Base-by-base conservation (phyloP, 1,140 invertebrate genomes). In the Aphelinus certus region DNA sequence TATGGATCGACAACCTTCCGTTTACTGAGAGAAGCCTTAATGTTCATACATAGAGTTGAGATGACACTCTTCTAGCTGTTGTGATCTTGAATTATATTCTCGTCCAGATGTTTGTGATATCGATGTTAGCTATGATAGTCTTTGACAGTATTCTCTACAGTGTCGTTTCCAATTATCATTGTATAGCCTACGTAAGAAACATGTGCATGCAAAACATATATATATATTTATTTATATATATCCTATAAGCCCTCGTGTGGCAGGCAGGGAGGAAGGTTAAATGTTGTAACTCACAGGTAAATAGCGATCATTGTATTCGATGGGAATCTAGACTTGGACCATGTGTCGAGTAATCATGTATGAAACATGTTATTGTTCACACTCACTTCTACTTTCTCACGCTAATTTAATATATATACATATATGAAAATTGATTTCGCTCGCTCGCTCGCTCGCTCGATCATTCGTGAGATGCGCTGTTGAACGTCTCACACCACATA, bases 401-500 rank as follows among this genome's bases (percentile, higher is more conserved):
- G 61, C 26, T 75, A 68, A 56, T 71, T 75, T 47, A 48, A 60
- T 71, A 61, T 62, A 58, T 45, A 69, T 60, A 68, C 9, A 68
- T 7, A 57, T 46, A 68, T 55, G 68, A 42, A 46, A 43, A 76
- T 71, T 64, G n/a, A 71, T 71, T 76, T 76, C 67, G 62, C 60
- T 70, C 66, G 61, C 7, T 76, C 68, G 63, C 63, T 69, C 61
- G 61, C 26, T 76, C 67, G 62, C 60, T 70, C 66, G 61, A 4
- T 76, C 68, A 57, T 72, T 76, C 71, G 64, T 73, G 66, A 73
- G 71, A 76, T 76, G 66, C 71, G 75, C 57, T 73, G 64, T 72
- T 76, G 75, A 76, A 72, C 75, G 53, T 76, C 60, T 53, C 9
- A 9, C 9, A 53, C 51, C 51, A 6, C 51, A 47, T 72, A 60